These are phyloP conservation scores for Miichthys miiuy DNA, from an alignment of 2,797 vertebrate genomes.

Conservation along the genomic window DNA sequence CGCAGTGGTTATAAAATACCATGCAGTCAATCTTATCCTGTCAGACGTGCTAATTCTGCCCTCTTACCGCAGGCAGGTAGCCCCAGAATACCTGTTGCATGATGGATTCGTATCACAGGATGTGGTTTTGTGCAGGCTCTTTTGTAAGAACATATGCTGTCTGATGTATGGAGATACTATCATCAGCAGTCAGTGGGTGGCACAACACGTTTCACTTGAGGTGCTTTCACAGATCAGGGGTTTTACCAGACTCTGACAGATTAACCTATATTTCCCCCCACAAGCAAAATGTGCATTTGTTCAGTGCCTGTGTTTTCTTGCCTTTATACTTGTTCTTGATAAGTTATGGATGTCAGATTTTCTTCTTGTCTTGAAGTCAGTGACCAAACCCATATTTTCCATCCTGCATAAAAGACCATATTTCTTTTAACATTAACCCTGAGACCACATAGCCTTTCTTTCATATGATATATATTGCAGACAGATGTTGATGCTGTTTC, in stretches of 20 bases:
- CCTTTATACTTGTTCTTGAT: constrained; percentile 1
- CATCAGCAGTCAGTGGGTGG: constrained; percentile 50
- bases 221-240: constrained; percentile 32
- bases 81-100: constrained; percentile 18
- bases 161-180: constrained; percentile 43
- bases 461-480: constrained; percentile 10
- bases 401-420: neutral
- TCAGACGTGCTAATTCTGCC: constrained; percentile 2
- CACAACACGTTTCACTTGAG: constrained; percentile 23
- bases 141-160: constrained; percentile 41
- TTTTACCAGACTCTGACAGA: constrained; percentile 45
- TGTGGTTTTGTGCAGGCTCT: constrained; percentile 41
- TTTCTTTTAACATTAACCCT: neutral
- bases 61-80: constrained; percentile 2
- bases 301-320: constrained; percentile 13
- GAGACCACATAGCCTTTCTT: neutral
- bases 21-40: constrained; percentile 7
- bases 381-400: constrained; percentile 23
- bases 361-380: neutral
- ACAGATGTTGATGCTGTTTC: constrained; percentile 37
- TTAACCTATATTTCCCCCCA: constrained; percentile 32
- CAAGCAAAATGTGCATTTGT: constrained; percentile 24
- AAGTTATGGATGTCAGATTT: constrained; percentile 17
- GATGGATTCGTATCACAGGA: constrained; percentile 19
- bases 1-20: constrained; percentile 24